A percentile compares a stretch with the other conserved stretches of the same genome.
Conservation (phyloP, 2,797 vertebrate genomes). For the Silurus lanzhouensis region DNA sequence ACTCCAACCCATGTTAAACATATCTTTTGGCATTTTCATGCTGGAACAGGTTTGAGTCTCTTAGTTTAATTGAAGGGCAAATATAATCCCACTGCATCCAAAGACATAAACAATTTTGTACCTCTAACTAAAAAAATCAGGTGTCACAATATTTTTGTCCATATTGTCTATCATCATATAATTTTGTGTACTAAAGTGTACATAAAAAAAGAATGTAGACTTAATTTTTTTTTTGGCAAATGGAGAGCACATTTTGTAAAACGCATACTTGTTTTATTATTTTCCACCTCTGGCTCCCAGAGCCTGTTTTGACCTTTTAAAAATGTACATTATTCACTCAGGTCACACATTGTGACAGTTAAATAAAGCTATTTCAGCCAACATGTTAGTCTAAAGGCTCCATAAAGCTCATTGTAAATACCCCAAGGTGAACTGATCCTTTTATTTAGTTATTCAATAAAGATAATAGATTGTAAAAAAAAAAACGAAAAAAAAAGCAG, state of each 20-base stretch:
- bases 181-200: too few species aligned
- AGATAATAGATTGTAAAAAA: constrained; percentile 34
- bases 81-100: too few species aligned
- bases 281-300: not conserved
- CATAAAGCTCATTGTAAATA: constrained; percentile 41
- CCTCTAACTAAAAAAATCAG: too few species aligned
- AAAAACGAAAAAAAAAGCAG: not conserved
- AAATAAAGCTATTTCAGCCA: constrained; percentile 6
- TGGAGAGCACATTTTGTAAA: not conserved
- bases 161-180: too few species aligned
- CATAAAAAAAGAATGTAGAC: too few species aligned
- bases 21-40: too few species aligned
- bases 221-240: too few species aligned
- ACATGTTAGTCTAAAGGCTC: constrained; percentile 38
- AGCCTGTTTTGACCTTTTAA: constrained; percentile 21
- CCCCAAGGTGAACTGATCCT: constrained; percentile 50
- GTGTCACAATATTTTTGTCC: too few species aligned
- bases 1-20: too few species aligned
- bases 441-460: constrained; percentile 43
- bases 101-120: too few species aligned
- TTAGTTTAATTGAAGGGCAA: too few species aligned
- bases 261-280: not conserved
- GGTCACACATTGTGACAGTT: constrained; percentile 18
- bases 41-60: too few species aligned
- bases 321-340: not conserved